Evolutionary conservation across 2,888 invertebrate species (phyloP).

Genomic region (Pachymerium ferrugineum): DNA sequence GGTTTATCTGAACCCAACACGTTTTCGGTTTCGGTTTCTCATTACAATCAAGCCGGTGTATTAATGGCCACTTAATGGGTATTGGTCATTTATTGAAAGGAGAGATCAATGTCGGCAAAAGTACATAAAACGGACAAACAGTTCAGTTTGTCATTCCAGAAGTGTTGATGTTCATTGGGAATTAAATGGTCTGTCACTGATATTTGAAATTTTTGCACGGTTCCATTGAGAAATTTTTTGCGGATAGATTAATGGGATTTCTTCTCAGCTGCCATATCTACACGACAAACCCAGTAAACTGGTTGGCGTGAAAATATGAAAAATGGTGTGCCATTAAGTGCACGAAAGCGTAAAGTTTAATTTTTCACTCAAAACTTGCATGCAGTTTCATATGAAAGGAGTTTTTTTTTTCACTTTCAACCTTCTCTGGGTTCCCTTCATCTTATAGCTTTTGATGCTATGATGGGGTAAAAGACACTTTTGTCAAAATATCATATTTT

Average conservation of each 20-base stretch:
- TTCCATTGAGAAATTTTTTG: neutral
- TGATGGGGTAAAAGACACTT: too few relatives aligned
- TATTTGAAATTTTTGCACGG: neutral
- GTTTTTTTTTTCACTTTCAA: neutral
- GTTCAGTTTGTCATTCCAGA: neutral
- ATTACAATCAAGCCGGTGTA: neutral
- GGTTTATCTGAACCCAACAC: neutral
- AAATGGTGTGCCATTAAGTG: conserved; percentile 17
- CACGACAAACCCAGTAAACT: conserved; percentile 15
- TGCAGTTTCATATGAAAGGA: neutral
- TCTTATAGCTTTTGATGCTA: too few relatives aligned
- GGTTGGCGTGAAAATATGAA: conserved; percentile 18
- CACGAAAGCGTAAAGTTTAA: conserved; percentile 10
- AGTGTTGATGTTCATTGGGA: neutral
- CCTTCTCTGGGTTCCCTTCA: too few relatives aligned
- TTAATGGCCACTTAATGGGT: neutral
- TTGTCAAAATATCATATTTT: too few relatives aligned
- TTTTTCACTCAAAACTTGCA: conserved; percentile 10
- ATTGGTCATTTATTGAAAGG: neutral
- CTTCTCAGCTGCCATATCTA: conserved; percentile 17
- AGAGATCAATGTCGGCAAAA: neutral
- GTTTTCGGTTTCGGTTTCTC: conserved; percentile 2
- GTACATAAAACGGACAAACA: neutral
- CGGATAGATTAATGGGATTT: conserved; percentile 17
- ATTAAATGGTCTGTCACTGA: conserved; percentile 9